Evolutionary conservation across 2,888 invertebrate genomes (phyloP), one percentile per base, ranked within the genome.

Genomic region (Erynnis tages): DNA sequence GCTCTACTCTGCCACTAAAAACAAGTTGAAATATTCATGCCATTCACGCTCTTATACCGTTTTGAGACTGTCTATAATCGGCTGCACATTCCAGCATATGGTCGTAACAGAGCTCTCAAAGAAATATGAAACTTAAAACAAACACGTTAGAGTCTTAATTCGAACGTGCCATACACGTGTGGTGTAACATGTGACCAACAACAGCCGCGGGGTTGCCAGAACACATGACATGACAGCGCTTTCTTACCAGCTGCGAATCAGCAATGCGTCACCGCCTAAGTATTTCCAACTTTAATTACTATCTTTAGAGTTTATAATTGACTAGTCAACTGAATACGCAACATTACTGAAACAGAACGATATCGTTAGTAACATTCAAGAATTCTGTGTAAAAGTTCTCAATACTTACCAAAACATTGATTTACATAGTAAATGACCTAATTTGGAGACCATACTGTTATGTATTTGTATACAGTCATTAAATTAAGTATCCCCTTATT

Each of bases 1-100:
- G 58, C 53, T 53, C 62, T 49, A 48, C 52, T 60, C 56, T 40
- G 50, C 45, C 54, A 61, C 59, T 62, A 67, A 65, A 60, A 59
- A 54, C 55, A 57, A 56, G 56, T 57, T 34, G 21, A 47, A 35
- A 35, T 35, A 23, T 30, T 7, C 58, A 61, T 34, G 47, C 56
- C 38, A 62, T 56, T 61, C 54, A 62, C 27, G 19, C 11, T 53
- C 56, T 50, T 65, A 60, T 47, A 0, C 0, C 0, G 1, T 11
- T 4, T 3, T 0, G 2, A 13, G 43, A 64, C 54, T 30, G 56
- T 13, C 53, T 45, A 61, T 47, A 58, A 46, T 62, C 37, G 54
- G 50, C n/a, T 50, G 41, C 38, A 8, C 13, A 13, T 19, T 41
- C 40, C 8, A 34, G 49, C 46, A 17, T 29, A 16, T 29, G 7